phyloP scores from a whole-genome alignment of 2,888 invertebrate species.

The Callosobruchus maculatus region DNA sequence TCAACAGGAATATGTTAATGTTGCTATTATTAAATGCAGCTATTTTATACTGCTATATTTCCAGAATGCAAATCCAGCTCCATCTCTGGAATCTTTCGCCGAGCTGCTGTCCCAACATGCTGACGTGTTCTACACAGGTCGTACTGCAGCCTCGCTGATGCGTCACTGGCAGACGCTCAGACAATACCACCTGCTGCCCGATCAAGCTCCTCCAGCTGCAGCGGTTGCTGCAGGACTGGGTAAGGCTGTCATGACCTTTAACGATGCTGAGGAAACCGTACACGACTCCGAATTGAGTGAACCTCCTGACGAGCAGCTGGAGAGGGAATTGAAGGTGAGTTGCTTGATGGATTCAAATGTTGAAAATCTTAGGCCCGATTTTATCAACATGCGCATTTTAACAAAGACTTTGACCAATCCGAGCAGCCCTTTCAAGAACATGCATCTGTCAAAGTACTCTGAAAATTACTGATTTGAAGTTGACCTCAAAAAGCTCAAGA shows the following conservation, averaged over 20 bases:
- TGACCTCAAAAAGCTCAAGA: too few species aligned
- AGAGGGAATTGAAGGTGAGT: conserved; percentile 1
- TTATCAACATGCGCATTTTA: too few species aligned
- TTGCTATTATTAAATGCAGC: background rate
- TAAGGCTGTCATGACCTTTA: conserved; percentile 65
- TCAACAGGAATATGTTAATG: too few species aligned
- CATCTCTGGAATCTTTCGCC: conserved; percentile 76
- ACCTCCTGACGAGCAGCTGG: conserved; percentile 68
- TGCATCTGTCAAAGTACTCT: too few species aligned
- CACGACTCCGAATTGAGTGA: conserved; percentile 81
- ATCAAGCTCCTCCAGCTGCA: conserved; percentile 67
- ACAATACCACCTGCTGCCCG: conserved; percentile 85
- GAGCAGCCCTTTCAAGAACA: too few species aligned
- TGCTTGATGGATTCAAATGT: too few species aligned
- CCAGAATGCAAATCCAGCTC: conserved; percentile 70
- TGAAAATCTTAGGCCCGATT: too few species aligned
- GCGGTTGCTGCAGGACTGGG: conserved; percentile 31
- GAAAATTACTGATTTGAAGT: too few species aligned
- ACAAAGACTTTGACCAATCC: too few species aligned
- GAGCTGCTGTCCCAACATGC: conserved; percentile 80
- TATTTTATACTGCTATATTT: conserved; percentile 14
- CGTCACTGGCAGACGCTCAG: conserved; percentile 91
- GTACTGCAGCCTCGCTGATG: conserved; percentile 81
- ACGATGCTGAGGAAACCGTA: conserved; percentile 88
- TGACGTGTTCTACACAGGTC: conserved; percentile 79